Base-by-base conservation (phyloP, 2,888 invertebrate species). In the Athalia cordata region DNA sequence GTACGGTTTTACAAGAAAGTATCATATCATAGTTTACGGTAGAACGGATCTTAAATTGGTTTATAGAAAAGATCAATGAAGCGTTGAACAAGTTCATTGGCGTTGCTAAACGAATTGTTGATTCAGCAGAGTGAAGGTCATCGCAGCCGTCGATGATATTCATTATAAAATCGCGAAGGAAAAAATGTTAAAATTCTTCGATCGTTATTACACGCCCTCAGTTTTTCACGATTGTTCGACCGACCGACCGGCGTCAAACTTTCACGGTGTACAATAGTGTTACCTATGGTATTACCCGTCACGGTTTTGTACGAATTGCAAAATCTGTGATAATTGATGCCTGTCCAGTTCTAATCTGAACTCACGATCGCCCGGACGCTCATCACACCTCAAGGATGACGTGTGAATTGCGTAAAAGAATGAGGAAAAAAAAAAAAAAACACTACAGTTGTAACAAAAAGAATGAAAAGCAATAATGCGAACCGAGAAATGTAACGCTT, bases 371-470 rank as follows among this genome's bases (percentile, higher is more conserved):
- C 43, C 72, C 59, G 72, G 72, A 72, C 72, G 72, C 47, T 59
- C 68, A 52, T 68, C 72, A 47, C 57, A 45, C 57, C 59, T 72
- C 72, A 59, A 72, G 72, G 72, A 57, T 72, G 72, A 59, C 47
- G 9, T 45, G 15, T 29, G 59, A 49, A 13, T 59, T 72, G 72
- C 59, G 72, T 57, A 72, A 55, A 55, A 52, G 11, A 4, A 3
- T 1, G 29, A 29, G 11, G 3, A 3, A 52, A 52, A 55, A 72
- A 11, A 4, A 59, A 49, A 62, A 62, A 62, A 62, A 7, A 3
- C 2, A n/a, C 4, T n/a, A 11, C 55, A 11, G 29, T 29, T 29
- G 29, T 29, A 55, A 55, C 55, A 55, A 55, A 55, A 55, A 11
- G 55, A 55, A 55, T 55, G 55, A 55, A 55, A 29, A 29, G 29